A percentile compares a stretch with the other conserved stretches of the same genome.
These are phyloP conservation scores for Xiphydria camelus DNA, from an alignment of 2,888 invertebrate species.

Conservation along the genomic window DNA sequence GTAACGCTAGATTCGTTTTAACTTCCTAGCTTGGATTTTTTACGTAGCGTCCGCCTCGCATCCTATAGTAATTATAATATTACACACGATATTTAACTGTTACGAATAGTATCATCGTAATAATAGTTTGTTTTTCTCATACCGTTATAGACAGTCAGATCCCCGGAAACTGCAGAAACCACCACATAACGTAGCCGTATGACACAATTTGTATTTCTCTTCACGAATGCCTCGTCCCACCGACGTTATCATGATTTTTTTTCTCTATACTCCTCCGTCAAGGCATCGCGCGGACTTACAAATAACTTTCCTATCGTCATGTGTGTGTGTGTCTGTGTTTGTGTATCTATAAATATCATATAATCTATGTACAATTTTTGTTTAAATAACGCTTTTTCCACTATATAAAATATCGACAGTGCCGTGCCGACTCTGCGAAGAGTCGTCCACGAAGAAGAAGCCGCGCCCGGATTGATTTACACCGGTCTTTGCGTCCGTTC, in stretches of 20 bases:
- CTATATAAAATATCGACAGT: too few species aligned
- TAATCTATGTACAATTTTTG: constrained; percentile 51
- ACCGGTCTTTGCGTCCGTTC: constrained; percentile 27
- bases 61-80: constrained; percentile 53
- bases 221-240: constrained; percentile 13
- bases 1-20: constrained; percentile 45
- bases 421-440: too few species aligned
- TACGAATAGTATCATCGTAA: constrained; percentile 53
- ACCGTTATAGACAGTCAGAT: constrained; percentile 46
- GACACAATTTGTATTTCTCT: too few species aligned
- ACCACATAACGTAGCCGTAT: constrained; percentile 7
- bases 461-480: constrained; percentile 3
- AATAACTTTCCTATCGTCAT: constrained; percentile 14
- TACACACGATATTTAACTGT: constrained; percentile 56
- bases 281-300: constrained; percentile 18
- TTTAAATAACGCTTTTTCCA: constrained; percentile 27
- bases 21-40: constrained; percentile 38
- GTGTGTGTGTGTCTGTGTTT: constrained; percentile 10
- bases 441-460: constrained; percentile 22
- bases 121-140: constrained; percentile 51
- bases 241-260: constrained; percentile 5
- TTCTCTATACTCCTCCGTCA: constrained; percentile 8
- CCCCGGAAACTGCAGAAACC: constrained; percentile 22
- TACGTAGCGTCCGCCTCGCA: constrained; percentile 44
- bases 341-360: constrained; percentile 54